A percentile compares a stretch with the other conserved stretches of the same genome.
phyloP scores from a whole-genome alignment of 2,113 vertebrate species.

The Oncorhynchus tshawytscha region DNA sequence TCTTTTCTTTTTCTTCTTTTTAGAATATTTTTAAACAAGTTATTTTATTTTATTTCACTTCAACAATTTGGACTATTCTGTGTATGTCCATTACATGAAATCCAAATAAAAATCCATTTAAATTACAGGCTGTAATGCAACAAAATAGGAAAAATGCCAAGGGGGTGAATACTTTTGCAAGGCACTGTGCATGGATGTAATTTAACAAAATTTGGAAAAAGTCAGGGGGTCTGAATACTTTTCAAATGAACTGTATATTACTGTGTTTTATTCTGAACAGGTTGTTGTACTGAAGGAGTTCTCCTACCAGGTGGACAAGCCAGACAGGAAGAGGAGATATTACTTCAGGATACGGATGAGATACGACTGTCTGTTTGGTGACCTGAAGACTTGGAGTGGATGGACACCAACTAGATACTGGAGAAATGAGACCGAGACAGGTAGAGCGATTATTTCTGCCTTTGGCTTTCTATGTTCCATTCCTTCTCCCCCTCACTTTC shows the following conservation, averaged over 20 bases:
- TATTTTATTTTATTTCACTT: too few species aligned
- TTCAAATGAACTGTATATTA: background rate
- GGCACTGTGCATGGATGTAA: too few species aligned
- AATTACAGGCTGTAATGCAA: too few species aligned
- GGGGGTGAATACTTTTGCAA: too few species aligned
- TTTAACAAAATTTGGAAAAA: too few species aligned
- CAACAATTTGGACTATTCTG: too few species aligned
- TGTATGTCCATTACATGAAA: too few species aligned
- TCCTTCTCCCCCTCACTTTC: conserved; percentile 9
- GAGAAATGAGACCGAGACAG: background rate
- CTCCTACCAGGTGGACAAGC: background rate
- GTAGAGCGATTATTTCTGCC: background rate
- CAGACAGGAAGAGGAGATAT: conserved; percentile 26
- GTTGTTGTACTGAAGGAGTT: background rate
- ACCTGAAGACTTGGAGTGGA: conserved; percentile 6
- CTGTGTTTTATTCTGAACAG: background rate
- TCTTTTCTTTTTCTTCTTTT: too few species aligned
- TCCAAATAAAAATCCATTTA: too few species aligned
- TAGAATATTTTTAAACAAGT: too few species aligned
- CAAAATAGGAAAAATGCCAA: too few species aligned
- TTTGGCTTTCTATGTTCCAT: background rate
- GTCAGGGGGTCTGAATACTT: too few species aligned
- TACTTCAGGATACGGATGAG: conserved; percentile 42
- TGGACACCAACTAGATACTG: conserved; percentile 34
- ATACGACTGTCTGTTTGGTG: background rate